Evolutionary conservation across 2,113 vertebrate species (phyloP).

Genomic region (Pithys albifrons): DNA sequence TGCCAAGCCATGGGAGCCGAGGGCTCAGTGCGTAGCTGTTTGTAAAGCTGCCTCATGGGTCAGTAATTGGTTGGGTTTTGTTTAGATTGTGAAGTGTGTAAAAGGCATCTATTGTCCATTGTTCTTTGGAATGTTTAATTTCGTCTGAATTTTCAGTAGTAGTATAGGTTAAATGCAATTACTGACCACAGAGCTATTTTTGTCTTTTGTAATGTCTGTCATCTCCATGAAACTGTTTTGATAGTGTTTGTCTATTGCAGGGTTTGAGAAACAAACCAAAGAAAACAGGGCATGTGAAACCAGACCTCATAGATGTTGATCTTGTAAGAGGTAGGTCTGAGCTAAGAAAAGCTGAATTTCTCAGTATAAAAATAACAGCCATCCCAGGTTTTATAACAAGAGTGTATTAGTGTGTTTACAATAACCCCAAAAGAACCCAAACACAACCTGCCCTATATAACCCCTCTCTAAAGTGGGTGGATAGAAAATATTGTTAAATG

Average conservation of each 20-base stretch:
- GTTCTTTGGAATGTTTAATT: not conserved
- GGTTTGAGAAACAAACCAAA: constrained; percentile 99
- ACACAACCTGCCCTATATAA: rapidly evolving
- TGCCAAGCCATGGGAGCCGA: not conserved
- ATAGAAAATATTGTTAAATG: not conserved
- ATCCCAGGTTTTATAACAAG: not conserved
- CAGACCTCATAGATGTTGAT: constrained; percentile 98
- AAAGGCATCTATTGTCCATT: not conserved
- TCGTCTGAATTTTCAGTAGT: not conserved
- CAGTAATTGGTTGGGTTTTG: constrained; percentile 6
- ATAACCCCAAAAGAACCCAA: not conserved
- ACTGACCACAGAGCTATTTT: not conserved
- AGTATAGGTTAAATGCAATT: not conserved
- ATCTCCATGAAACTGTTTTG: not conserved
- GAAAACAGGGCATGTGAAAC: constrained; percentile 98
- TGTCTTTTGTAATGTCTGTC: not conserved
- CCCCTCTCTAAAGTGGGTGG: not conserved
- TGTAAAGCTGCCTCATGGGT: not conserved
- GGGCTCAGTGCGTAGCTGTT: not conserved
- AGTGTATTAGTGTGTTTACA: not conserved
- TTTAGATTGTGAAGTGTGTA: not conserved
- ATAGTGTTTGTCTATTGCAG: constrained; percentile 74
- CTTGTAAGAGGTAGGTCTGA: constrained; percentile 91
- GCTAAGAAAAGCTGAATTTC: not conserved
- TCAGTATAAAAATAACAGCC: not conserved